phyloP scores from a whole-genome alignment of 2,888 invertebrate genomes.

The Scaptomyza caliginosa region DNA sequence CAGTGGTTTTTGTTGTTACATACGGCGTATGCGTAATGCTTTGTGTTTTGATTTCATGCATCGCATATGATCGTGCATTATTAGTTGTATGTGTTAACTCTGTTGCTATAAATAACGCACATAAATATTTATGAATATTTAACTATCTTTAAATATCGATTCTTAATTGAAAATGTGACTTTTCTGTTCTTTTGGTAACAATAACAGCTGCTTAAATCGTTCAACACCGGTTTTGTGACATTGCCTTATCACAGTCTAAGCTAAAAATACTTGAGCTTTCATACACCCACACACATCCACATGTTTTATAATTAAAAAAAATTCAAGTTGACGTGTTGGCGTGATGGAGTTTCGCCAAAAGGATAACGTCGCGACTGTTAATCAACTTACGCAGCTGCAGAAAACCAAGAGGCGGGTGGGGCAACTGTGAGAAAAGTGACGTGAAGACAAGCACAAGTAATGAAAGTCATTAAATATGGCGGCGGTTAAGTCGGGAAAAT shows the following conservation, averaged over 20 bases:
- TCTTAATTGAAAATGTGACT: background rate
- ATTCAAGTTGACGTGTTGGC: conserved; percentile 44
- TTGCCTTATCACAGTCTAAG: background rate
- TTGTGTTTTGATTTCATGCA: conserved; percentile 17
- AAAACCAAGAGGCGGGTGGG: background rate
- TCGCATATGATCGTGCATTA: conserved; percentile 44
- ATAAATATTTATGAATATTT: background rate
- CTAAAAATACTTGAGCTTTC: conserved; percentile 6
- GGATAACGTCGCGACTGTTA: conserved; percentile 53
- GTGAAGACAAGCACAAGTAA: conserved; percentile 58
- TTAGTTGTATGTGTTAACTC: conserved; percentile 34
- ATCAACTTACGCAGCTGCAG: conserved; percentile 62
- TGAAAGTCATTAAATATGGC: conserved; percentile 77
- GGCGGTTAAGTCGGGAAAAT: conserved; percentile 62
- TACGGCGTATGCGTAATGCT: conserved; percentile 58
- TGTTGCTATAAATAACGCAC: background rate
- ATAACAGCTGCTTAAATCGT: background rate
- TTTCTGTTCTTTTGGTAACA: background rate
- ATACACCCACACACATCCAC: conserved; percentile 6
- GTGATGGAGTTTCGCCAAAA: conserved; percentile 28
- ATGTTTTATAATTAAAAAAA: conserved; percentile 42
- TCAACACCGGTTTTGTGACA: background rate
- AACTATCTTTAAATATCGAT: background rate
- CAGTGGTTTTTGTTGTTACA: conserved; percentile 51
- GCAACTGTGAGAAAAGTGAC: conserved; percentile 12